phyloP scores from a whole-genome alignment of 2,113 vertebrate species.

The Cephalophus harveyi region DNA sequence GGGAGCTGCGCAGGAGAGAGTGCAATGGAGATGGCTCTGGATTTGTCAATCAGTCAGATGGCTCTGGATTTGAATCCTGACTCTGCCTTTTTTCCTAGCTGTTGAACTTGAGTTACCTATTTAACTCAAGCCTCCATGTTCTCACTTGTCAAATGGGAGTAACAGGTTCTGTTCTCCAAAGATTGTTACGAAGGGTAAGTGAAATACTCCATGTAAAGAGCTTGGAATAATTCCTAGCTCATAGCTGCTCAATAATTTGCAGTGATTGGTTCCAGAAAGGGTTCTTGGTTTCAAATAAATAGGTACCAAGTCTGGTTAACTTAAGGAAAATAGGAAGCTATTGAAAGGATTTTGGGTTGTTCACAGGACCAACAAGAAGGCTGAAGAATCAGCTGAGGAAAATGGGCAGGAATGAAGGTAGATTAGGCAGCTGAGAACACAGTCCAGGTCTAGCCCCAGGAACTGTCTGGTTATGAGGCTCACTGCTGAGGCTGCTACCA shows the following conservation, averaged over 20 bases:
- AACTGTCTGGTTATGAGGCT: background rate
- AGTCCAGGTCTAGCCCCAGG: background rate
- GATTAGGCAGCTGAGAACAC: background rate
- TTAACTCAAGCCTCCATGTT: background rate
- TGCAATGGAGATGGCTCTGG: background rate
- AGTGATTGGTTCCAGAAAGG: background rate
- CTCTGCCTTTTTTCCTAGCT: background rate
- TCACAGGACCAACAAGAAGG: constrained; percentile 15
- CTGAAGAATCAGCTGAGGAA: background rate
- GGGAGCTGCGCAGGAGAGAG: background rate
- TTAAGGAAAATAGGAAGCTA: background rate
- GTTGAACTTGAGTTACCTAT: background rate
- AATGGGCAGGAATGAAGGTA: background rate
- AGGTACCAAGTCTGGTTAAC: background rate
- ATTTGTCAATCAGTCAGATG: background rate
- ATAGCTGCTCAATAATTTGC: background rate
- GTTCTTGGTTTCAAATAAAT: constrained; percentile 10
- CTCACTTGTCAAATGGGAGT: background rate
- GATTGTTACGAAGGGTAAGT: background rate
- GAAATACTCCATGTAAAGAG: background rate
- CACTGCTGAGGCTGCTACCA: background rate
- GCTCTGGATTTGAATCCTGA: background rate
- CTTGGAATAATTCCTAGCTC: background rate
- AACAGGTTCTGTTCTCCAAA: background rate
- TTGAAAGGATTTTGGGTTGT: background rate